Base-by-base conservation (phyloP, 2,888 invertebrate species). In the Drosophila sordidapex region DNA sequence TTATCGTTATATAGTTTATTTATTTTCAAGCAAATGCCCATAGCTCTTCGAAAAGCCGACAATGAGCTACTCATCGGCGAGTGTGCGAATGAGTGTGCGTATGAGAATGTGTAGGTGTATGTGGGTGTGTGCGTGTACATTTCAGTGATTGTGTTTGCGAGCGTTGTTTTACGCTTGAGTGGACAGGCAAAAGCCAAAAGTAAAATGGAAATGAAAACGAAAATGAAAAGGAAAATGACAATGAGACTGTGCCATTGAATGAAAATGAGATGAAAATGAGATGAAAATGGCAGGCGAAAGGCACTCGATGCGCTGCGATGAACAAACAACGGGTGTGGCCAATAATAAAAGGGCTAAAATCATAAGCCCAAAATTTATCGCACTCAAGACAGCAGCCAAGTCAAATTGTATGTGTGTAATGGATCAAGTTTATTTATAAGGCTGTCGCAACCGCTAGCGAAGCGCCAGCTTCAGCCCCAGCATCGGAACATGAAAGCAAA, bases 391-490 rank as follows among this genome's bases (percentile, higher is more conserved):
- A 66, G 69, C 82, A 75, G 74, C 64, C 85, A 74, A 78, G 62
- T 79, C 71, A 80, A 76, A 73, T 70, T 79, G 81, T 83, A 79
- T 83, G 67, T 66, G 35, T 85, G 86, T 77, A 83, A 84, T 87
- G 87, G 84, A 89, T 87, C 86, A 87, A 84, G 83, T 89, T 87
- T 88, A 87, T 88, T 88, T 87, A 87, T 88, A 84, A 84, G 87
- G 71, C 69, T 58, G 65, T 56, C 60, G 49, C 67, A 54, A 33
- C 38, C 43, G 53, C 36, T 38, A 11, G 38, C 33, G 31, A 31
- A 33, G 64, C 67, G n/a, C 10, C 51, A 29, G 29, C 49, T 35
- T 36, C 31, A 27, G 35, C 35, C 29, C 27, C n/a, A 15, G 4
- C 43, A 21, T 8, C 25, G 35, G 29, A 76, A 81, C 79, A 85